These are phyloP conservation scores for Aleiodes leptofemur DNA, from an alignment of 2,888 invertebrate species.

Conservation along the genomic window DNA sequence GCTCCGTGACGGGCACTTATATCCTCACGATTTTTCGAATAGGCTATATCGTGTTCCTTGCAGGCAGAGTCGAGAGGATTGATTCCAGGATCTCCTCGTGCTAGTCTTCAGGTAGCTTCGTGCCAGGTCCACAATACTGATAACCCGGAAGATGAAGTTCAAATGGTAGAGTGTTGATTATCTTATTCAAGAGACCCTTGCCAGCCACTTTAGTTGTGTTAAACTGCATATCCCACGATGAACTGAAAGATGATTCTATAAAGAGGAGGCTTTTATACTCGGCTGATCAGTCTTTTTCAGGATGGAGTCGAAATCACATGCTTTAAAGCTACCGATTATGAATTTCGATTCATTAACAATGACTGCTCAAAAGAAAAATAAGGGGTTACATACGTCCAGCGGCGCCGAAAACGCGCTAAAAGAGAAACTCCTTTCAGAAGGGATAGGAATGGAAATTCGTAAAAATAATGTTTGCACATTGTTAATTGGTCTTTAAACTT, in stretches of 20 bases:
- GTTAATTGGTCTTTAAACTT: no score
- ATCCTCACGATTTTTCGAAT: conserved; percentile 52
- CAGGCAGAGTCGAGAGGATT: conserved; percentile 61
- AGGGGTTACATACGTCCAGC: no score
- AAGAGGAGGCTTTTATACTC: not conserved
- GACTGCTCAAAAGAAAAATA: not conserved
- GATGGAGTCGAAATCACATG: conserved; percentile 6
- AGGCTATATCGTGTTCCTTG: conserved; percentile 56
- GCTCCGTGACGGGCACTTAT: conserved; percentile 62
- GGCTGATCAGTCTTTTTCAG: not conserved
- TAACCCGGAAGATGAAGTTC: conserved; percentile 58
- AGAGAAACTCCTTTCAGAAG: no score
- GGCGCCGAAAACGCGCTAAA: no score
- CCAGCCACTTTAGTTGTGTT: conserved; percentile 11
- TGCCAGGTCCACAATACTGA: conserved; percentile 50
- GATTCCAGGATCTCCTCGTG: conserved; percentile 46
- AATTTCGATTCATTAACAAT: not conserved
- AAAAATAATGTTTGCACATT: no score
- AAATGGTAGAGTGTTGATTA: conserved; percentile 52
- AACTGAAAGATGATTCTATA: not conserved
- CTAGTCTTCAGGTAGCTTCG: no score
- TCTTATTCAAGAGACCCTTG: conserved; percentile 44
- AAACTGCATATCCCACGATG: not conserved
- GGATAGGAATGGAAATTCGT: no score
- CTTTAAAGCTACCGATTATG: not conserved